Percentiles rank a stretch among this genome's conserved stretches.
Evolutionary conservation across 2,888 invertebrate genomes (phyloP).

Genomic region (Baccha elongata): DNA sequence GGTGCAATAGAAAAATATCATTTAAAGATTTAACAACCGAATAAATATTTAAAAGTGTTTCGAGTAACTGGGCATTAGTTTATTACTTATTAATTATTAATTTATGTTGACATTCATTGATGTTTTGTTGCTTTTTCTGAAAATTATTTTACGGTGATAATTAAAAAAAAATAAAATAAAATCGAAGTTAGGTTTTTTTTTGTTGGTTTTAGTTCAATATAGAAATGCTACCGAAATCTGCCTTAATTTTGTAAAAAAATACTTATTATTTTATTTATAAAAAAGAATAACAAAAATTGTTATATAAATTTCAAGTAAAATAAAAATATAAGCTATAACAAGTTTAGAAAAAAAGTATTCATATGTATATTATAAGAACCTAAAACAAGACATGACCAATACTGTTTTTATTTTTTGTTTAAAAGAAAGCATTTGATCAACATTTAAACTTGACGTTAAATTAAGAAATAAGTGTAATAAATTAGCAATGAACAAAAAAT

Average conservation of each 20-base stretch:
- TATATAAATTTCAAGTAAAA: conserved; percentile 9
- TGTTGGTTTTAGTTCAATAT: background rate
- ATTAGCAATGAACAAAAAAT: conserved; percentile 32
- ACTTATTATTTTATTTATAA: conserved; percentile 27
- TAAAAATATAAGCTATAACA: background rate
- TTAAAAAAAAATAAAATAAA: too few species aligned
- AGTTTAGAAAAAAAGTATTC: background rate
- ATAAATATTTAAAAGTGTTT: too few species aligned
- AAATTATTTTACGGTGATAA: too few species aligned
- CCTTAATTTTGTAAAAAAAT: conserved; percentile 51
- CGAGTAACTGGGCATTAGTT: too few species aligned
- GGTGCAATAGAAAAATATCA: too few species aligned
- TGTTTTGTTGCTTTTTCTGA: too few species aligned
- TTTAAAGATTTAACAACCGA: too few species aligned
- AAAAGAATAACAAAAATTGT: background rate
- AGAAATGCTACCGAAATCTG: conserved; percentile 58
- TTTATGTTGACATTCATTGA: too few species aligned
- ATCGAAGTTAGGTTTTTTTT: too few species aligned
- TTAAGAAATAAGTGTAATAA: conserved; percentile 15
- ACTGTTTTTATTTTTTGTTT: conserved; percentile 42
- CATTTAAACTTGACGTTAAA: background rate
- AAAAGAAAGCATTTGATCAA: conserved; percentile 8
- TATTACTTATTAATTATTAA: too few species aligned
- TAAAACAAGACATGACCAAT: conserved; percentile 49
- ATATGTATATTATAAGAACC: background rate